A percentile compares a stretch with the other conserved stretches of the same genome.
These are phyloP conservation scores for Phoenicopterus ruber DNA, from an alignment of 2,113 vertebrate genomes.

Conservation along the genomic window DNA sequence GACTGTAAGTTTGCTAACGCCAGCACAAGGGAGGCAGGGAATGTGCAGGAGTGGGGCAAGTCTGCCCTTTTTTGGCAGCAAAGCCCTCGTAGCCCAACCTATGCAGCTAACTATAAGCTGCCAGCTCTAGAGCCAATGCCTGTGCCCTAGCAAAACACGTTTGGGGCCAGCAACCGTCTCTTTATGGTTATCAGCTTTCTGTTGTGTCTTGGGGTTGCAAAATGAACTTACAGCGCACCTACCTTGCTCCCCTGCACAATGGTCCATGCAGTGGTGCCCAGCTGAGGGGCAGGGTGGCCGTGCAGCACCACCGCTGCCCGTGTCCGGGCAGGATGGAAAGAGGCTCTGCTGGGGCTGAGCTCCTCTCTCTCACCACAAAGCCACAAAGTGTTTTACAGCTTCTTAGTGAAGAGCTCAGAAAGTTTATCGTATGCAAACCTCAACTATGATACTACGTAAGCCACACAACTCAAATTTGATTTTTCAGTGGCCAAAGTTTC, in stretches of 20 bases:
- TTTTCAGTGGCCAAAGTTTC: background rate
- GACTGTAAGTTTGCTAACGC: background rate
- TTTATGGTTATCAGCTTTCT: background rate
- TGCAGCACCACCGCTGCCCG: background rate
- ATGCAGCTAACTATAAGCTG: background rate
- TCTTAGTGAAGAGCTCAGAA: background rate
- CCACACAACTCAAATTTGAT: background rate
- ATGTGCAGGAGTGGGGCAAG: background rate
- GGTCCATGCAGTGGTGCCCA: fast-evolving
- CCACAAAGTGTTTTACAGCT: background rate
- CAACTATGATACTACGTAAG: background rate
- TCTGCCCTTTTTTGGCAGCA: background rate
- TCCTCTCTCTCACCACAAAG: background rate
- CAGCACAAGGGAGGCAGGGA: background rate
- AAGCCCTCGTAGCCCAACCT: background rate
- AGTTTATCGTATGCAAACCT: background rate
- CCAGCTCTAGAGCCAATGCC: background rate
- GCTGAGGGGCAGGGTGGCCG: fast-evolving
- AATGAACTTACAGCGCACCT: fast-evolving
- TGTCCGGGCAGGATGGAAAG: background rate
- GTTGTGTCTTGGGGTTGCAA: background rate
- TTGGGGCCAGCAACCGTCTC: background rate
- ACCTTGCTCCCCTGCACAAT: background rate
- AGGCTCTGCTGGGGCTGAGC: fast-evolving
- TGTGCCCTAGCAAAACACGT: background rate